A percentile compares a stretch with the other conserved stretches of the same genome.
phyloP scores from a whole-genome alignment of 1,140 invertebrate genomes.

The Stratiolaelaps scimitus region DNA sequence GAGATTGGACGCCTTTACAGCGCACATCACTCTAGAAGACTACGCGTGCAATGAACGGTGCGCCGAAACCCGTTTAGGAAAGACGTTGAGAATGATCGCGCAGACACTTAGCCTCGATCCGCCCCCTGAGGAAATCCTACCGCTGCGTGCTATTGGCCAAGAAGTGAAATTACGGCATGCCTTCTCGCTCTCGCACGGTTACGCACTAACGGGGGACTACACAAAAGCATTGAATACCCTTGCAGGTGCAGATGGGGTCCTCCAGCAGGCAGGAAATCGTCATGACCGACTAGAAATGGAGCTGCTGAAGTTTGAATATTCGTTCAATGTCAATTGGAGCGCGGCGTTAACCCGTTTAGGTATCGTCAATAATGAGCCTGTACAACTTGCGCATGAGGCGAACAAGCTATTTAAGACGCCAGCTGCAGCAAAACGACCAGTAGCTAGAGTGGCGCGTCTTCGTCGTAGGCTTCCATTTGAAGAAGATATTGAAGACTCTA shows the following conservation, averaged over 20 bases:
- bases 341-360: background rate
- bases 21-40: background rate
- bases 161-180: background rate
- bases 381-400: background rate
- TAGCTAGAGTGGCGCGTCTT: background rate
- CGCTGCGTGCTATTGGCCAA: background rate
- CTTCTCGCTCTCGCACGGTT: background rate
- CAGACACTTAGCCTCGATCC: background rate
- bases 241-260: background rate
- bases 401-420: background rate
- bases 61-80: background rate
- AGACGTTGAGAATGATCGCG: background rate
- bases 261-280: background rate
- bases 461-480: background rate
- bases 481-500: background rate
- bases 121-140: background rate
- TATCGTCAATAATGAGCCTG: background rate
- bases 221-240: background rate
- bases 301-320: slow-evolving; percentile 11
- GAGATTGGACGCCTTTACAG: background rate
- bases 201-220: background rate
- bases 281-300: background rate
- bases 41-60: background rate
- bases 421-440: background rate
- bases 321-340: slow-evolving; percentile 8